phyloP scores from a whole-genome alignment of 1,140 invertebrate genomes.

The Mya arenaria region DNA sequence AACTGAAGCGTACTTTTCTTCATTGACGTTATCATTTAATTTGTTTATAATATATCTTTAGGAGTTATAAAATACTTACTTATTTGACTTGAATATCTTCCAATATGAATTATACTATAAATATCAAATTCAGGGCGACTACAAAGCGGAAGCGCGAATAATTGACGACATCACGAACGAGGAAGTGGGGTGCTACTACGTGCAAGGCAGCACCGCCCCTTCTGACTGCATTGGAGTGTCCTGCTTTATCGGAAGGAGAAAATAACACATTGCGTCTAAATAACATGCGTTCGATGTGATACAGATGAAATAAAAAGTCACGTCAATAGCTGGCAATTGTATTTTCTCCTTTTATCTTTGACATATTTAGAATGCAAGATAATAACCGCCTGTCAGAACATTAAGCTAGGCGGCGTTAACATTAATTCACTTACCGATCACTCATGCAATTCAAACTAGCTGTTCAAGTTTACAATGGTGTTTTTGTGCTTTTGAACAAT shows the following conservation, averaged over 20 bases:
- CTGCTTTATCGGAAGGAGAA: constrained; percentile 1
- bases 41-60: not conserved
- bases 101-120: not conserved
- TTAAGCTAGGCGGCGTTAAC: no score
- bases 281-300: no score
- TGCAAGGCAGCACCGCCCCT: not conserved
- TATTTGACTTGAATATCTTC: not conserved
- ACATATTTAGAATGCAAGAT: no score
- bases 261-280: no score
- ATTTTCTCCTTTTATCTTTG: no score
- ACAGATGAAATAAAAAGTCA: no score
- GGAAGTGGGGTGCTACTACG: not conserved
- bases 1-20: not conserved
- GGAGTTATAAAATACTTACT: not conserved
- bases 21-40: not conserved
- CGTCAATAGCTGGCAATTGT: no score
- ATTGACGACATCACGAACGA: constrained; percentile 1
- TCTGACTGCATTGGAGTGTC: not conserved
- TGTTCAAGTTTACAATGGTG: no score
- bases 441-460: no score
- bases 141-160: not conserved
- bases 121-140: constrained; percentile 9
- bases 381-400: no score
- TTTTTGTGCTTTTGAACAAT: no score
- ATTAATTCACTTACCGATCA: no score